Base-by-base conservation (phyloP, 1,140 invertebrate genomes). In the Magallana ariakensis region DNA sequence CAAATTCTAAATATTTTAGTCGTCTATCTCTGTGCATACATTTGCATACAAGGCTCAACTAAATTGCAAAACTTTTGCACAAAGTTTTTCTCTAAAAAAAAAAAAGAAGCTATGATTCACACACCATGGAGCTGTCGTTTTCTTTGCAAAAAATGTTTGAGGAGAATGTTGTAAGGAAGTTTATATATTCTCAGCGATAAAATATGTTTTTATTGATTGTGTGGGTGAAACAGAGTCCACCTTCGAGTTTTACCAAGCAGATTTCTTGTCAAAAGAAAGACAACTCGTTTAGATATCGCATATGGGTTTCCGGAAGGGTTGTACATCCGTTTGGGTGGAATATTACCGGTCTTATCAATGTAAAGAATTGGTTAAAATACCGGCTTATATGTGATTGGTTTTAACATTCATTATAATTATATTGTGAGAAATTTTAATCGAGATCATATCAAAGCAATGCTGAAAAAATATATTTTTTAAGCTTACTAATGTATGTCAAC, bases 11-110 rank as follows among this genome's bases (percentile, higher is more conserved):
- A 70, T 70, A 22, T 26, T 75, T 75, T 75, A 26, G 66, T 75
- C 66, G 66, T 75, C 66, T 75, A 75, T 75, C 66, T 75, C 33
- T 75, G 66, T 75, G 66, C 66, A 75, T 75, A 75, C 66, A 75
- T 75, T 75, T 75, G 66, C 66, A 75, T 75, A 75, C 66, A 75
- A 9, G 66, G 66, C 66, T 26, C 13, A 22, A 11, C 66, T 75
- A 75, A 75, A 75, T 75, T 75, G 22, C 66, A 75, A 75, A 75
- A 75, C 66, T 13, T 33, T 26, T 26, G 66, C 66, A 75, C 66
- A 75, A 75, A 75, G 66, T 75, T 75, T 70, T 75, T 26, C 19
- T 75, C 33, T 75, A 75, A 75, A 5, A 46, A 46, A 46, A 46
- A 4, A 46, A 46, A 4, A 46, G 5, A 4, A 46, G 33, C 5